phyloP scores from a whole-genome alignment of 2,113 vertebrate genomes.

The Centropus unirufus region DNA sequence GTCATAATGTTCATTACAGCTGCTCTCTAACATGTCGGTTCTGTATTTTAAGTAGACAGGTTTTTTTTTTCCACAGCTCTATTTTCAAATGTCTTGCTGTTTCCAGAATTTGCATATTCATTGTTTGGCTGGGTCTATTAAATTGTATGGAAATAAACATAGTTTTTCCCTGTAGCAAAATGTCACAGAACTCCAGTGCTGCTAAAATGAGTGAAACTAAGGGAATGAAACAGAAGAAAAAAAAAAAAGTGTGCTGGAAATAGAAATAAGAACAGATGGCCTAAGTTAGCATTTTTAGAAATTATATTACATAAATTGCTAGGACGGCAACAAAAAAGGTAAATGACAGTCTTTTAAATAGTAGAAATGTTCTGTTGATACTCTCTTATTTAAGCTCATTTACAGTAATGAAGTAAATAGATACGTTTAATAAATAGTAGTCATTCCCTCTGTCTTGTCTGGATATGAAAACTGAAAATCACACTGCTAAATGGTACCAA shows the following conservation, averaged over 20 bases:
- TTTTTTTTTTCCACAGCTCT: not conserved
- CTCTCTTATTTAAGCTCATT: not conserved
- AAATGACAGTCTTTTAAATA: conserved; percentile 29
- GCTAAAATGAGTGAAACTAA: conserved; percentile 48
- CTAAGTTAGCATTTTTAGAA: conserved; percentile 38
- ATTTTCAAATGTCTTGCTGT: not conserved
- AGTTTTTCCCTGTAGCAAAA: conserved; percentile 45
- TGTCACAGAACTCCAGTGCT: conserved; percentile 7
- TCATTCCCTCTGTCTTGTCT: not conserved
- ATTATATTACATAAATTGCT: conserved; percentile 59
- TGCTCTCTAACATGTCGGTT: not conserved
- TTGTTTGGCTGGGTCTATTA: conserved; percentile 36
- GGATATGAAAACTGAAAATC: not conserved
- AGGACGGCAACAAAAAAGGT: conserved; percentile 45
- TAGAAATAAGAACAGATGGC: conserved; percentile 64
- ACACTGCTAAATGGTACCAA: not conserved
- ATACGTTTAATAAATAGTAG: not conserved
- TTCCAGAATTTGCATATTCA: conserved; percentile 19
- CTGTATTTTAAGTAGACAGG: not conserved
- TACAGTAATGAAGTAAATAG: not conserved
- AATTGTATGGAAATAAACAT: conserved; percentile 37
- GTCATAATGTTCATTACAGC: not conserved
- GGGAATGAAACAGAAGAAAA: not conserved
- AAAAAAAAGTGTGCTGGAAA: conserved; percentile 25
- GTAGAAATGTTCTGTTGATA: conserved; percentile 54